These are phyloP conservation scores for Poeciliopsis retropinna DNA, from an alignment of 2,113 vertebrate species.

Conservation along the genomic window DNA sequence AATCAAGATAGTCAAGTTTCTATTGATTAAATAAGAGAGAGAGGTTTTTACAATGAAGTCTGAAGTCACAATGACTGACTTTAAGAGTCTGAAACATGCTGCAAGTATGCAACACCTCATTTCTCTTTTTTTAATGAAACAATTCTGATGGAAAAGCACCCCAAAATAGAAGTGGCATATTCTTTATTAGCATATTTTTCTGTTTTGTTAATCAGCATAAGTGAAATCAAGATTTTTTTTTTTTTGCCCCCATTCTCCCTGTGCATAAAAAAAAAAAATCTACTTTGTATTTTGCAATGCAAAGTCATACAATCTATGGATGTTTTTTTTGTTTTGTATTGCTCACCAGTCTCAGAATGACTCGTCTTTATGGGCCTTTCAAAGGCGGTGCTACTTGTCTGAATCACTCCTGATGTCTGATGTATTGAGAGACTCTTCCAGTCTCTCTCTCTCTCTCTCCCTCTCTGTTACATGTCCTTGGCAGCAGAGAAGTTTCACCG, in stretches of 20 bases:
- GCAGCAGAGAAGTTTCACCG: constrained; percentile 79
- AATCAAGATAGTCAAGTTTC: constrained; percentile 76
- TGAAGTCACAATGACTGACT: constrained; percentile 67
- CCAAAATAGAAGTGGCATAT: not conserved
- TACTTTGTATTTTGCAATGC: not conserved
- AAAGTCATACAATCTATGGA: not conserved
- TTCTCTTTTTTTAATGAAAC: constrained; percentile 37
- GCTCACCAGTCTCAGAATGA: constrained; percentile 47
- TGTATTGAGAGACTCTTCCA: constrained; percentile 74
- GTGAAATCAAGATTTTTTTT: not conserved
- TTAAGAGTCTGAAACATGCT: constrained; percentile 56
- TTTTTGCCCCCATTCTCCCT: not conserved
- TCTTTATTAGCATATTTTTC: not conserved
- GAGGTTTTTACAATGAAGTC: constrained; percentile 76
- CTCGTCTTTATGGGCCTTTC: constrained; percentile 58
- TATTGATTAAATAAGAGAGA: constrained; percentile 81
- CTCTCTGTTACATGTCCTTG: constrained; percentile 84
- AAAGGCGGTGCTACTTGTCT: constrained; percentile 62
- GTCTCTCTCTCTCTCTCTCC: constrained; percentile 68
- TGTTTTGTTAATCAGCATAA: not conserved
- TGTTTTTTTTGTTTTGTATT: constrained; percentile 38
- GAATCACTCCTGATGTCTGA: constrained; percentile 71
- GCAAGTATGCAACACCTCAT: constrained; percentile 4
- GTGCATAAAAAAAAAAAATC: not conserved
- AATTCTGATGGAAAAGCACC: constrained; percentile 10